phyloP scores from a whole-genome alignment of 2,113 vertebrate species.

The Chaetura pelagica region DNA sequence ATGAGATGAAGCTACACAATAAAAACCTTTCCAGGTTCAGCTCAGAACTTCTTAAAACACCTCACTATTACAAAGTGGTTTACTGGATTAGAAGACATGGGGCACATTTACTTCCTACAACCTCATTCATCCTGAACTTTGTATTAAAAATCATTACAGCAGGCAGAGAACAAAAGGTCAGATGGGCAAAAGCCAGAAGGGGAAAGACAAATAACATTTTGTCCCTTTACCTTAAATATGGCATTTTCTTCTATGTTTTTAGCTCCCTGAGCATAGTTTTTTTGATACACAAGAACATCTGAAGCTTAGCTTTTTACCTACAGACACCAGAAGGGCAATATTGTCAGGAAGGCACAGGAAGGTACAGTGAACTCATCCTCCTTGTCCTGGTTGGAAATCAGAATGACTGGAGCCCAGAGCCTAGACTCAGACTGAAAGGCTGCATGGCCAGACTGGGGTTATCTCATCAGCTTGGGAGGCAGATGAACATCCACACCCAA shows the following conservation, averaged over 20 bases:
- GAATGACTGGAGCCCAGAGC: background rate
- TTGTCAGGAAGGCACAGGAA: background rate
- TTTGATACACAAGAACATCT: background rate
- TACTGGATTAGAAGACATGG: constrained; percentile 54
- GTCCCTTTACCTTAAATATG: background rate
- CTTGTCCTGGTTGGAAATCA: background rate
- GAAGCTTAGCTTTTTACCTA: background rate
- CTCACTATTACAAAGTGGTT: constrained; percentile 48
- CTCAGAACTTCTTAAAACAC: constrained; percentile 63
- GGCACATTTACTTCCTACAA: constrained; percentile 58
- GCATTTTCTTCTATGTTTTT: background rate
- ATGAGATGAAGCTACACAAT: constrained; percentile 20
- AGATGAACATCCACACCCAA: background rate
- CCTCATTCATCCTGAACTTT: constrained; percentile 55
- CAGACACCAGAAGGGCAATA: background rate
- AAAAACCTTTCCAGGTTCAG: constrained; percentile 26
- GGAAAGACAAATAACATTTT: constrained; percentile 35
- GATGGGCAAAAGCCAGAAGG: constrained; percentile 37
- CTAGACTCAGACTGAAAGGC: background rate
- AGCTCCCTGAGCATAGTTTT: background rate
- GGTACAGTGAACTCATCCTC: background rate
- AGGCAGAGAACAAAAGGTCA: constrained; percentile 47
- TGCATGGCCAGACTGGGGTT: rapidly evolving
- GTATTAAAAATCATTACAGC: constrained; percentile 35
- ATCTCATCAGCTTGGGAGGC: rapidly evolving